phyloP scores from a whole-genome alignment of 2,888 invertebrate genomes.

The Phalangium opilio region DNA sequence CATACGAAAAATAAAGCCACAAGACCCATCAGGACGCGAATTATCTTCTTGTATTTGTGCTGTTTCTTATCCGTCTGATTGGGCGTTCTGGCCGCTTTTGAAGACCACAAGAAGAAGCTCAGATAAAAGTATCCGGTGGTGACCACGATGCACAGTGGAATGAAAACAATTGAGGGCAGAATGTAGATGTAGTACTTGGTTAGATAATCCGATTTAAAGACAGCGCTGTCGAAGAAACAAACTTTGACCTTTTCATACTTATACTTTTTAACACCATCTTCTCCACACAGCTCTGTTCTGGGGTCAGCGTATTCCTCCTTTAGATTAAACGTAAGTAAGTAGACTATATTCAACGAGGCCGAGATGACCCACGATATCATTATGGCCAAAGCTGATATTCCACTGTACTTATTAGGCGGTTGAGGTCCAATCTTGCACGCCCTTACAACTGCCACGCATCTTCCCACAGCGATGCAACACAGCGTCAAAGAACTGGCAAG shows the following conservation, averaged over 20 bases:
- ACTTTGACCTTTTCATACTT: neutral
- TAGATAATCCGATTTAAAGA: too few species aligned
- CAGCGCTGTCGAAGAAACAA: neutral
- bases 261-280: neutral
- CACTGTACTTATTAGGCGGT: too few species aligned
- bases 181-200: neutral
- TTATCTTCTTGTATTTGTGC: neutral
- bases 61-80: neutral
- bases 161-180: neutral
- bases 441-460: neutral
- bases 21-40: neutral
- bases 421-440: neutral
- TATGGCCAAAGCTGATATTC: neutral
- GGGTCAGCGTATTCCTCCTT: neutral
- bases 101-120: neutral
- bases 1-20: neutral
- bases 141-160: neutral
- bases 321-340: neutral
- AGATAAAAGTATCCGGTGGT: neutral
- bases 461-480: neutral
- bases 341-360: neutral
- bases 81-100: neutral
- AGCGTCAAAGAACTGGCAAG: neutral
- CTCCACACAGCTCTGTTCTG: neutral
- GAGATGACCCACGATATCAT: neutral